These are phyloP conservation scores for Poecile atricapillus DNA, from an alignment of 2,113 vertebrate genomes.

Conservation along the genomic window DNA sequence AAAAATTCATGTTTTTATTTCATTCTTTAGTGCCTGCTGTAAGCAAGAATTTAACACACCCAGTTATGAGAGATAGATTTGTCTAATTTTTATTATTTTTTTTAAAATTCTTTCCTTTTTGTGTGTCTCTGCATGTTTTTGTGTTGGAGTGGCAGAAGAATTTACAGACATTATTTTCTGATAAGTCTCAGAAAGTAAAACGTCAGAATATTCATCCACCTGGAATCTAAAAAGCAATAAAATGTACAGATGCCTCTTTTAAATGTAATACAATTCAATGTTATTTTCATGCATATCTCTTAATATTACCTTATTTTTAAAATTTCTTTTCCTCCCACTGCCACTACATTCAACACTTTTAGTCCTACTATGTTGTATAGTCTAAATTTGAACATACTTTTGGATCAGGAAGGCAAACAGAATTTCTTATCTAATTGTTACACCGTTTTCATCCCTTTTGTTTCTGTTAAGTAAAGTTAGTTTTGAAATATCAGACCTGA, in stretches of 20 bases:
- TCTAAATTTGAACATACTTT: background rate
- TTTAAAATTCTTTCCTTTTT: background rate
- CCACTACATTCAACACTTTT: background rate
- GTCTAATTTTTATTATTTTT: background rate
- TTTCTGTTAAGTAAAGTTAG: background rate
- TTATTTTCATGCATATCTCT: background rate
- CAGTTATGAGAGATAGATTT: background rate
- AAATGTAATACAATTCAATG: background rate
- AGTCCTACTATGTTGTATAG: background rate
- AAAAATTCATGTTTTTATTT: background rate
- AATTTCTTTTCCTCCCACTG: accelerated
- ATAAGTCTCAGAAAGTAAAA: background rate
- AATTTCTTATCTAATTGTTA: background rate
- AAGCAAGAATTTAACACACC: background rate
- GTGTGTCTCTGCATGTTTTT: background rate
- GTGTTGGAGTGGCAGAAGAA: background rate
- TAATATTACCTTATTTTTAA: background rate
- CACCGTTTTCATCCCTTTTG: background rate
- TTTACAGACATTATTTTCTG: background rate
- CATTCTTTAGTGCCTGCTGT: background rate
- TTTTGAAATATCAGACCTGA: background rate
- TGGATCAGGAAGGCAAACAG: background rate
- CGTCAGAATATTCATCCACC: background rate
- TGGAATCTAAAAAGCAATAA: background rate
- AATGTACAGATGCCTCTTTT: background rate